Evolutionary conservation across 2,888 invertebrate species (phyloP).

Genomic region (Polia nebulosa): DNA sequence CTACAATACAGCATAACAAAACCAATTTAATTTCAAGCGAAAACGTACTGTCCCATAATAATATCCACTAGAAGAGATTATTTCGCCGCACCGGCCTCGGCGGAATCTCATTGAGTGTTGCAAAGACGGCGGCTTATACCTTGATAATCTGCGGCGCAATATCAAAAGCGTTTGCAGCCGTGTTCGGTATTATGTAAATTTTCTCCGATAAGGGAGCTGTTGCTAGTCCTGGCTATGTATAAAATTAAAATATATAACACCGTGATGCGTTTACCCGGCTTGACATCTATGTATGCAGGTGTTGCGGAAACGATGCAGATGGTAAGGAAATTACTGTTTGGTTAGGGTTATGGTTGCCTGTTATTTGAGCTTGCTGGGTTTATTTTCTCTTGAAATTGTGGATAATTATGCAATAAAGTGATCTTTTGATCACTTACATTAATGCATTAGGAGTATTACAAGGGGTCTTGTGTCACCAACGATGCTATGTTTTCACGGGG

Average conservation of each 20-base stretch:
- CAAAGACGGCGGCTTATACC: conserved; percentile 78
- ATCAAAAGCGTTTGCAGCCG: conserved; percentile 78
- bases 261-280: conserved; percentile 65
- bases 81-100: conserved; percentile 63
- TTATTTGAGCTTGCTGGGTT: not conserved
- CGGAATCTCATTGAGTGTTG: conserved; percentile 75
- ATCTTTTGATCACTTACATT: too few species aligned
- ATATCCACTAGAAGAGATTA: conserved; percentile 66
- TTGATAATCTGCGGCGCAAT: conserved; percentile 83
- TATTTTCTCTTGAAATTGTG: conserved; percentile 6
- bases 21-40: conserved; percentile 55
- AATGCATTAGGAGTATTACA: too few species aligned
- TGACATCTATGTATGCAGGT: conserved; percentile 57
- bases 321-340: conserved; percentile 43
- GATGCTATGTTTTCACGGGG: too few species aligned
- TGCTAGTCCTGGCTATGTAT: conserved; percentile 71
- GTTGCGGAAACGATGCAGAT: conserved; percentile 37
- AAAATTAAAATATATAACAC: conserved; percentile 79
- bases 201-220: conserved; percentile 77
- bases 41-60: conserved; percentile 61
- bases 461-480: too few species aligned
- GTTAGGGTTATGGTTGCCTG: conserved; percentile 26
- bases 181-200: conserved; percentile 85
- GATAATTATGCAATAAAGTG: not conserved
- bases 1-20: conserved; percentile 39